phyloP scores from a whole-genome alignment of 2,888 invertebrate genomes.

The Megalurothrips usitatus region DNA sequence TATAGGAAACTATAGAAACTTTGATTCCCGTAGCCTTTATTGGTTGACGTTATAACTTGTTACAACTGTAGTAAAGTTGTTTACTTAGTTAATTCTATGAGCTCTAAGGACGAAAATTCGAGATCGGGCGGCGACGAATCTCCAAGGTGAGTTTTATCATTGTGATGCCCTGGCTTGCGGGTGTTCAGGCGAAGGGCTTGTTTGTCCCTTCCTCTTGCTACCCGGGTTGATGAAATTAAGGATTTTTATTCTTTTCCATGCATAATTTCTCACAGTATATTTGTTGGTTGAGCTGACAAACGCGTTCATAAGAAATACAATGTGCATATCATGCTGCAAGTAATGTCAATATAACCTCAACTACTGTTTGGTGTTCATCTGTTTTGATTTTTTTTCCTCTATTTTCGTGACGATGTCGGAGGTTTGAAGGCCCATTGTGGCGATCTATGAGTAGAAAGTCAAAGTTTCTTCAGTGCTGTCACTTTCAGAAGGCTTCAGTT shows the following conservation, averaged over 20 bases:
- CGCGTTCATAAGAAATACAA: neutral
- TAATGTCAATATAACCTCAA: slow-evolving; percentile 22
- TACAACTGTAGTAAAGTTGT: neutral
- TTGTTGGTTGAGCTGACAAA: neutral
- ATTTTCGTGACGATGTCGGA: too few species aligned
- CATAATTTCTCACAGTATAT: neutral
- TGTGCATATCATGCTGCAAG: neutral
- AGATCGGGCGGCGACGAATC: slow-evolving; percentile 17
- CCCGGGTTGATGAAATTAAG: neutral
- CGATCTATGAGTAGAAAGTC: too few species aligned
- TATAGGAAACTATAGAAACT: neutral
- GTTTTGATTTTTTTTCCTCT: neutral
- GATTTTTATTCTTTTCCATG: neutral
- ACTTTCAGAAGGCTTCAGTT: too few species aligned
- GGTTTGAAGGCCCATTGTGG: too few species aligned
- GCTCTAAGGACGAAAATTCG: slow-evolving; percentile 19
- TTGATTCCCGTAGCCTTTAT: neutral
- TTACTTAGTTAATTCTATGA: slow-evolving; percentile 14
- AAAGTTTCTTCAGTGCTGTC: too few species aligned
- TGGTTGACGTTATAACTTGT: neutral
- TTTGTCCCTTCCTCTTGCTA: neutral
- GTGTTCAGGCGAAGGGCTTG: neutral
- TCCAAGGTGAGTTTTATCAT: slow-evolving; percentile 23
- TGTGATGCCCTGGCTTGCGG: neutral
- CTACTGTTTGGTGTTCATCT: neutral